Conservation (phyloP, 2,797 vertebrate genomes). For the Dromococcyx pavoninus region DNA sequence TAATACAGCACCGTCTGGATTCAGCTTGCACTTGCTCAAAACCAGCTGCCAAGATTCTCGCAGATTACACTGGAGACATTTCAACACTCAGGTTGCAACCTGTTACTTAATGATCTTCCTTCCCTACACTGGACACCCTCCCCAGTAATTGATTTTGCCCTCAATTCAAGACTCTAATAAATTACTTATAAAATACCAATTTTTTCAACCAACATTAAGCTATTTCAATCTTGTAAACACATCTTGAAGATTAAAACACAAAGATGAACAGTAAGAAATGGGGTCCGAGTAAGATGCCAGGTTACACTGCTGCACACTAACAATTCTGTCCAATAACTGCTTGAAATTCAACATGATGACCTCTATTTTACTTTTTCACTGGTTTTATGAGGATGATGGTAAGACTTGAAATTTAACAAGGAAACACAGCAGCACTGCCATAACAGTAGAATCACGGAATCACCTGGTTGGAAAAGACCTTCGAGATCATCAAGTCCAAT, state of each 20-base stretch:
- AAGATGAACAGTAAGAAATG: background rate
- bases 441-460: no score
- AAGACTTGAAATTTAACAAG: background rate
- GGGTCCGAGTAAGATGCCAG: no score
- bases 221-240: background rate
- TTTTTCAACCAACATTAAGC: background rate
- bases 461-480: no score
- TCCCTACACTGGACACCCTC: background rate
- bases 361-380: background rate
- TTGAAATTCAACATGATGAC: background rate
- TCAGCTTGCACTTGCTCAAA: background rate
- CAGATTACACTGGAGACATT: background rate
- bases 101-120: background rate
- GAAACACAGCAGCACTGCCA: background rate
- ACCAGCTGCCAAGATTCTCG: background rate
- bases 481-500: no score
- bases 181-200: background rate
- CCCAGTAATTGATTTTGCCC: background rate
- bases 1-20: fast-evolving
- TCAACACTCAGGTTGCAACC: background rate
- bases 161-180: background rate
- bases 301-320: background rate
- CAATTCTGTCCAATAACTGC: background rate
- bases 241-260: background rate
- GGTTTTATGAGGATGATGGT: background rate